Evolutionary conservation across 2,797 vertebrate species (phyloP).

Genomic region (Anomalospiza imberbis): DNA sequence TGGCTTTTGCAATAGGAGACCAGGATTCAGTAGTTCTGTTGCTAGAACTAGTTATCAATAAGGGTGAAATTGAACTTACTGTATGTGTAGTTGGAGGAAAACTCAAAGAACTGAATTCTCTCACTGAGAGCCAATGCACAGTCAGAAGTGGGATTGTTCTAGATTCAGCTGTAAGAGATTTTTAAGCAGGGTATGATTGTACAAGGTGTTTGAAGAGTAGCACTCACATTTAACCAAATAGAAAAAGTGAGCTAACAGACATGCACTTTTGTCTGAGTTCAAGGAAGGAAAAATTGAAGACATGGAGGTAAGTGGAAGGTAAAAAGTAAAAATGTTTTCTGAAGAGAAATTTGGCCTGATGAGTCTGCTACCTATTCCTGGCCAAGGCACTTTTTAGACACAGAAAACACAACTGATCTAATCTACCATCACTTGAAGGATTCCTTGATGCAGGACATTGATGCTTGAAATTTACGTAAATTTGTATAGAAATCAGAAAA

Average conservation of each 20-base stretch:
- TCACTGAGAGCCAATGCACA: not conserved
- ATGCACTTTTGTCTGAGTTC: not conserved
- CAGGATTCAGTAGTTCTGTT: not conserved
- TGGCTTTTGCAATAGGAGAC: not conserved
- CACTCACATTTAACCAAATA: not conserved
- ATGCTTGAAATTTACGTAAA: not conserved
- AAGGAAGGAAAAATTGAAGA: not conserved
- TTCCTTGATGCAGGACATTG: not conserved
- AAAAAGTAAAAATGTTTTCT: constrained; percentile 5
- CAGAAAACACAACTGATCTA: not conserved
- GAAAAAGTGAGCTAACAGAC: not conserved
- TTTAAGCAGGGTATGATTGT: not conserved
- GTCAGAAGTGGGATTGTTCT: not conserved
- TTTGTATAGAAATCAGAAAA: not conserved
- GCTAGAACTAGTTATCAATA: not conserved
- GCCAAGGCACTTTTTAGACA: not conserved
- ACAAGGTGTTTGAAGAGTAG: not conserved
- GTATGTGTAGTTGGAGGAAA: not conserved
- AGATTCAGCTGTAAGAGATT: not conserved
- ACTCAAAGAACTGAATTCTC: not conserved
- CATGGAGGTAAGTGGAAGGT: not conserved
- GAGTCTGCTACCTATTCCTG: not conserved
- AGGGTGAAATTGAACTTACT: not conserved
- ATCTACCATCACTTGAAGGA: not conserved
- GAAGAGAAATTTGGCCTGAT: not conserved